phyloP scores from a whole-genome alignment of 2,113 vertebrate species.

The Columba livia region DNA sequence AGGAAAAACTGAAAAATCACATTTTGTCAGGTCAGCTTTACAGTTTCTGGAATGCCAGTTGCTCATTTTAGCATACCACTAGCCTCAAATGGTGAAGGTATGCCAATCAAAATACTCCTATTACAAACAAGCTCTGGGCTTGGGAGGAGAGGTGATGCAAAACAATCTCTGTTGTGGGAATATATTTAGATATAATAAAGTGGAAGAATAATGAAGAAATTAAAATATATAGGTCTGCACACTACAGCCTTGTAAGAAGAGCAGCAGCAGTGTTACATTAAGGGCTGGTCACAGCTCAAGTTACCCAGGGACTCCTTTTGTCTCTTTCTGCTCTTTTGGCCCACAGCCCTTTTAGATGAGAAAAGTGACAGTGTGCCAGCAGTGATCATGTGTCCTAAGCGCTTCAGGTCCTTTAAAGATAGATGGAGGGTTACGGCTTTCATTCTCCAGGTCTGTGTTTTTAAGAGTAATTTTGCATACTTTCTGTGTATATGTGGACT shows the following conservation, averaged over 20 bases:
- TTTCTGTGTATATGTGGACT: accelerated
- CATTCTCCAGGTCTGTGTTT: not conserved
- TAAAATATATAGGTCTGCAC: accelerated
- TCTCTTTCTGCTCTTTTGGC: not conserved
- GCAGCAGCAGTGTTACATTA: not conserved
- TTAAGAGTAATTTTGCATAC: not conserved
- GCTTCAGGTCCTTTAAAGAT: not conserved
- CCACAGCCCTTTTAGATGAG: not conserved
- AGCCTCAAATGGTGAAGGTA: not conserved
- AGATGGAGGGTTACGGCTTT: accelerated
- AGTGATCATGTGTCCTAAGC: accelerated
- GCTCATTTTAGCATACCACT: not conserved
- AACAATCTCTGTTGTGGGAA: not conserved
- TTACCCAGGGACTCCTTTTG: not conserved
- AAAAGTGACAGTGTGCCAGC: accelerated
- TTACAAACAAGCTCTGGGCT: not conserved
- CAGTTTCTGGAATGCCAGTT: not conserved
- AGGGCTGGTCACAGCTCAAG: not conserved
- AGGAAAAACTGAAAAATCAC: not conserved
- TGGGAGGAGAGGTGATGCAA: not conserved
- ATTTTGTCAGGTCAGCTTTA: not conserved
- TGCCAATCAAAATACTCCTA: not conserved
- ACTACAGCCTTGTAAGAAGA: not conserved
- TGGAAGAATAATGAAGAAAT: not conserved
- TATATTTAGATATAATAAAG: not conserved